These are phyloP conservation scores for Falco concolor DNA, from an alignment of 2,797 vertebrate species.

Conservation along the genomic window DNA sequence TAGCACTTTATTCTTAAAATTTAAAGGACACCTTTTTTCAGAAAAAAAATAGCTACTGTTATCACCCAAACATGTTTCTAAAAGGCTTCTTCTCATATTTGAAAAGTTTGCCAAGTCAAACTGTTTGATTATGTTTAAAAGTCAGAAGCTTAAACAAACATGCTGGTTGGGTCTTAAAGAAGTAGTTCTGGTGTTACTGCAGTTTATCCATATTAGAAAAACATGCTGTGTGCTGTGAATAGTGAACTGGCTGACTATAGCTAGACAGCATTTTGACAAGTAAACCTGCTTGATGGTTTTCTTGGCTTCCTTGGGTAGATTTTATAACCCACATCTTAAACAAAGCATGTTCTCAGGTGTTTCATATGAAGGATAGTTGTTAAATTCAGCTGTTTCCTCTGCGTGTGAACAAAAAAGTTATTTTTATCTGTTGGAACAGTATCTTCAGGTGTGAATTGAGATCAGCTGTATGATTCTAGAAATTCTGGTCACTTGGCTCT, in stretches of 20 bases:
- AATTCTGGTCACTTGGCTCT: background rate
- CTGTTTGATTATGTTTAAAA: background rate
- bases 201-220: background rate
- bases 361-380: background rate
- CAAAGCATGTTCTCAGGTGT: background rate
- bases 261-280: background rate
- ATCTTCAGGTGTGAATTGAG: background rate
- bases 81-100: background rate
- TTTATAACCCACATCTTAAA: background rate
- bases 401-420: background rate
- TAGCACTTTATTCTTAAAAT: background rate
- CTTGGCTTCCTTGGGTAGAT: background rate
- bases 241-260: background rate
- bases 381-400: background rate
- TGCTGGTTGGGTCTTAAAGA: background rate
- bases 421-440: background rate
- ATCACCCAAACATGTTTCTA: background rate
- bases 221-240: background rate
- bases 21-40: background rate
- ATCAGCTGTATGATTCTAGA: background rate
- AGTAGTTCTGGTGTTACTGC: background rate
- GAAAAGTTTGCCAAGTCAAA: background rate
- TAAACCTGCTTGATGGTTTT: background rate
- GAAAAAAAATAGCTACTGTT: background rate
- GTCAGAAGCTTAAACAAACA: background rate